Evolutionary conservation across 1,140 invertebrate genomes (phyloP).

Genomic region (Brachionus sp.): DNA sequence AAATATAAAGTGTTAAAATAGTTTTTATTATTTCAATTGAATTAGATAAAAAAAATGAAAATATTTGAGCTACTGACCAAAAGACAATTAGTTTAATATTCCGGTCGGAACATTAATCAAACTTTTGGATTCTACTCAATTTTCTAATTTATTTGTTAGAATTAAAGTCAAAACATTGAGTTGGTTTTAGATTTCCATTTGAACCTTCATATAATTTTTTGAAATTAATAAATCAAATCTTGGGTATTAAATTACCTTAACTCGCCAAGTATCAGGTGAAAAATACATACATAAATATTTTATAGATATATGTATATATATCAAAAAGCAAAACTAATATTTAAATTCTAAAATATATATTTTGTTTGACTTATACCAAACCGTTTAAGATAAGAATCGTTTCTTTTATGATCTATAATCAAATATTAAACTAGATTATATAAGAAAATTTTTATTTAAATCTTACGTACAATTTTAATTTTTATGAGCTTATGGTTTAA

Average conservation of each 20-base stretch:
- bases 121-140: not conserved
- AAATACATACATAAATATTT: not conserved
- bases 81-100: not conserved
- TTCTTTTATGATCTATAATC: not conserved
- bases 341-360: not conserved
- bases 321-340: not conserved
- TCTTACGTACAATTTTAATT: not conserved
- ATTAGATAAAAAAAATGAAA: not conserved
- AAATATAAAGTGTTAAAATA: not conserved
- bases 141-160: not conserved
- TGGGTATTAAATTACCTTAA: not conserved
- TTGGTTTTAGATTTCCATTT: not conserved
- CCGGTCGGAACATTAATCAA: not conserved
- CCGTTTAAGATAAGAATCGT: not conserved
- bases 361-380: constrained; percentile 3
- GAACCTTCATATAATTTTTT: not conserved
- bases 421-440: not conserved
- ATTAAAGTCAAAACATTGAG: not conserved
- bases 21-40: not conserved
- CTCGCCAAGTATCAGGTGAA: not conserved
- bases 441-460: not conserved
- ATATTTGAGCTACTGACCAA: not conserved
- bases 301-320: not conserved
- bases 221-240: not conserved
- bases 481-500: not conserved